These are phyloP conservation scores for Gryllus bimaculatus DNA, from an alignment of 1,140 invertebrate genomes.

Conservation along the genomic window DNA sequence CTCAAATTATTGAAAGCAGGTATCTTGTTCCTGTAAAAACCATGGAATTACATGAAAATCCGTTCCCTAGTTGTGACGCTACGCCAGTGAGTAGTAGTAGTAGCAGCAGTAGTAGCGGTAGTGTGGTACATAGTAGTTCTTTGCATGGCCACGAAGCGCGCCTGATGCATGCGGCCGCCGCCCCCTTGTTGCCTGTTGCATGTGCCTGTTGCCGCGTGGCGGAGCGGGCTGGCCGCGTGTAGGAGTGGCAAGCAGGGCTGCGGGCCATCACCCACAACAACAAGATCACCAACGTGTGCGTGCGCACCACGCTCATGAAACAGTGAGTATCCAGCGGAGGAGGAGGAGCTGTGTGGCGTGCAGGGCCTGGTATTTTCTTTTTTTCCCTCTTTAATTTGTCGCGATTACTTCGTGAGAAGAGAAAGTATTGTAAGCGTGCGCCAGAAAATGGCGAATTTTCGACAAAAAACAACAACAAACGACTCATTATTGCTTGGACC, in stretches of 20 bases:
- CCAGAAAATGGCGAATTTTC: too few species aligned
- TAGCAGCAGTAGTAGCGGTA: neutral
- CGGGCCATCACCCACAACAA: slow-evolving; percentile 90
- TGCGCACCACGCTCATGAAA: slow-evolving; percentile 90
- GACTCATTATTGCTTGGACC: too few species aligned
- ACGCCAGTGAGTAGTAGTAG: neutral
- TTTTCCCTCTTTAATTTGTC: too few species aligned
- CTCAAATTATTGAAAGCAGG: too few species aligned
- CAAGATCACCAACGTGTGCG: slow-evolving; percentile 94
- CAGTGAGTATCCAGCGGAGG: slow-evolving; percentile 65
- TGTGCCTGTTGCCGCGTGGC: slow-evolving; percentile 1
- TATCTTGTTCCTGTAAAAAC: too few species aligned
- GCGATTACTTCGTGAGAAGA: too few species aligned
- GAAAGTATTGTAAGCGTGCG: too few species aligned
- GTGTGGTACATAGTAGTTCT: neutral
- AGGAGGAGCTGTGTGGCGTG: too few species aligned
- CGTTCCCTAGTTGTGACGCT: neutral
- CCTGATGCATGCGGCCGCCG: neutral
- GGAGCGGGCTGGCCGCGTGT: slow-evolving; percentile 19
- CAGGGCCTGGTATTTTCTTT: too few species aligned
- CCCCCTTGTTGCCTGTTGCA: slow-evolving; percentile 8
- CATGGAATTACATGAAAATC: too few species aligned
- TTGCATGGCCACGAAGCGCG: slow-evolving; percentile 2
- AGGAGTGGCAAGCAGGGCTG: slow-evolving; percentile 88
- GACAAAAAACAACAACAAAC: too few species aligned